These are phyloP conservation scores for Ciconia maguari DNA, from an alignment of 2,113 vertebrate genomes.

Conservation along the genomic window DNA sequence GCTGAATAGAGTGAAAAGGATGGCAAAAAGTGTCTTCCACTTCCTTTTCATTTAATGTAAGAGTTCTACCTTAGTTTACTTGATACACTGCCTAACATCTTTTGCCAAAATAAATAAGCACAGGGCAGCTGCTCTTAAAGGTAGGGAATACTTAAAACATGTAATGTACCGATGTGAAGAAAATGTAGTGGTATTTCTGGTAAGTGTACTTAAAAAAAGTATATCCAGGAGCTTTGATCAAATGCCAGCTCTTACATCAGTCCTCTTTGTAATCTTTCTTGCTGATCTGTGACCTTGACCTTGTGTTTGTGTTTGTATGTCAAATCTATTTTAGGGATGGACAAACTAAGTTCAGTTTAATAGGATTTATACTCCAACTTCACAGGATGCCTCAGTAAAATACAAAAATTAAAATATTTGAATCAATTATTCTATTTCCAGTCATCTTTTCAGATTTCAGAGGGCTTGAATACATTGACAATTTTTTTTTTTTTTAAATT, in stretches of 20 bases:
- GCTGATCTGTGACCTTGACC: constrained; percentile 91
- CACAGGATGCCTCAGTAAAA: not conserved
- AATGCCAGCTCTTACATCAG: constrained; percentile 92
- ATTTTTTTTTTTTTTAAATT: not conserved
- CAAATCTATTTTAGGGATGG: constrained; percentile 72
- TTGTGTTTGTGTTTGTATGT: constrained; percentile 78
- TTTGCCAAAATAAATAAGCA: not conserved
- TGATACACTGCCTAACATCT: not conserved
- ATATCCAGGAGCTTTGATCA: constrained; percentile 82
- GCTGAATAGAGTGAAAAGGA: not conserved
- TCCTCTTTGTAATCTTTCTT: constrained; percentile 75
- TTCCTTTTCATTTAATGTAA: not conserved
- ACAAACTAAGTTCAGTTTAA: constrained; percentile 60
- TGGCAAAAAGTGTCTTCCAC: not conserved
- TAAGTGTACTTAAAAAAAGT: constrained; percentile 63
- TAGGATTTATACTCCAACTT: constrained; percentile 50
- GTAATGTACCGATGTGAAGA: constrained; percentile 37
- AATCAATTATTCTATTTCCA: not conserved
- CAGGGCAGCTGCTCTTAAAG: constrained; percentile 8
- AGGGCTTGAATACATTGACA: not conserved
- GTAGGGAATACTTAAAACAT: constrained; percentile 37
- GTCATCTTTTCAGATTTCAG: not conserved
- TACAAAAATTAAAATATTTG: not conserved
- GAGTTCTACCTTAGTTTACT: not conserved
- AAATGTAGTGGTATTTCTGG: constrained; percentile 61